Evolutionary conservation across 1,140 invertebrate species (phyloP).

Genomic region (Brachionus paranguensis): DNA sequence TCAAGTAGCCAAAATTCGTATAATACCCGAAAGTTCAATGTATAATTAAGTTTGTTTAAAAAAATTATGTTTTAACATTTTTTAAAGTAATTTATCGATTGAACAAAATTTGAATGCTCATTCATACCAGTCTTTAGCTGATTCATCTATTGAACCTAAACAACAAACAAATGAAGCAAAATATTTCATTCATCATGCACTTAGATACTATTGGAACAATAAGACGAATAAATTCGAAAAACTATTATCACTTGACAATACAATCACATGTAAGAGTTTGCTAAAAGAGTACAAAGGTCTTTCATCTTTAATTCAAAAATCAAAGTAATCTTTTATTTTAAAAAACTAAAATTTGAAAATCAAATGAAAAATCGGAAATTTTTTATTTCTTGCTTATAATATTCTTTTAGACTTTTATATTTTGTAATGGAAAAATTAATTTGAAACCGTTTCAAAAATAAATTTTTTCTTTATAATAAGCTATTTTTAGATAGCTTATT

Average conservation of each 20-base stretch:
- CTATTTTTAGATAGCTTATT: too few relatives aligned
- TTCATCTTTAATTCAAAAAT: not conserved
- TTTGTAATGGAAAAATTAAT: too few relatives aligned
- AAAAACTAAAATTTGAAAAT: not conserved
- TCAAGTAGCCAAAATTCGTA: not conserved
- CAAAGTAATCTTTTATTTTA: not conserved
- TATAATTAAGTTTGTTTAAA: not conserved
- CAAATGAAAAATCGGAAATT: too few relatives aligned
- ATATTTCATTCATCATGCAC: constrained; percentile 29
- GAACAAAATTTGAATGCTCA: not conserved
- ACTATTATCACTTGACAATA: not conserved
- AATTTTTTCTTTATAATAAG: too few relatives aligned
- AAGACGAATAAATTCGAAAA: not conserved
- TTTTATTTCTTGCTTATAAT: too few relatives aligned
- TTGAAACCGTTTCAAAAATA: too few relatives aligned
- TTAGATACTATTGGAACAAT: constrained; percentile 24
- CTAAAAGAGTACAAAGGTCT: constrained; percentile 19
- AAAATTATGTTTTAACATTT: not conserved
- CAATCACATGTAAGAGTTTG: not conserved
- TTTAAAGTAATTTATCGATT: not conserved
- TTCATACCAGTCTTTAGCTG: not conserved
- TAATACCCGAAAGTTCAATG: not conserved
- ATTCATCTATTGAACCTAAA: not conserved
- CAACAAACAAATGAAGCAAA: not conserved
- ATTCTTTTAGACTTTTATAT: too few relatives aligned